phyloP scores from a whole-genome alignment of 2,113 vertebrate species.

The Ariopsis seemanni region DNA sequence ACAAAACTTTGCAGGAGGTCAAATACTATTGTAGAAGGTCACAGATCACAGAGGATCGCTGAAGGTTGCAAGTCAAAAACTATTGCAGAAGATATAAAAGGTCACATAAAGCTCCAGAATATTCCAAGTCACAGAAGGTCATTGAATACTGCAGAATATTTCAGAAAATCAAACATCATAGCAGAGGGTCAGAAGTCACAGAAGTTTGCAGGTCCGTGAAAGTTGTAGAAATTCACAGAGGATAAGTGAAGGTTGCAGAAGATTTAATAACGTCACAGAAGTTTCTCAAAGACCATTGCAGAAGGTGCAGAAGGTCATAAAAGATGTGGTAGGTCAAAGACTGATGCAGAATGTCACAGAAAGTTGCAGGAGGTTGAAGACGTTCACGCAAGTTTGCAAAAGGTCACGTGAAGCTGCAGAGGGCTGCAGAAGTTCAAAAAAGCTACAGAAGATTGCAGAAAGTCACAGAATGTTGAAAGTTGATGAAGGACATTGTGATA shows the following conservation, averaged over 20 bases:
- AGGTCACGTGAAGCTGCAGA: neutral
- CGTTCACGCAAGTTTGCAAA: neutral
- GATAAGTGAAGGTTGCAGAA: neutral
- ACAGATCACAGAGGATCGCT: neutral
- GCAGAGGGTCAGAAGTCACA: neutral
- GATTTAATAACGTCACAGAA: neutral
- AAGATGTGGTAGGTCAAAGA: neutral
- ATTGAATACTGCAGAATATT: too few relatives aligned
- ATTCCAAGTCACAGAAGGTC: neutral
- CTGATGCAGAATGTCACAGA: neutral
- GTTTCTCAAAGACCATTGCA: neutral
- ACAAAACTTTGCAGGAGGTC: neutral
- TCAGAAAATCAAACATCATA: too few relatives aligned
- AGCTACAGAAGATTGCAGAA: neutral
- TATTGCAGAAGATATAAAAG: neutral
- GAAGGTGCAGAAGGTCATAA: neutral
- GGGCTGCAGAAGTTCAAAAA: neutral
- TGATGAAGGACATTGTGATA: neutral
- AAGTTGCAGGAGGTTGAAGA: neutral
- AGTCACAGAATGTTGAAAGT: neutral
- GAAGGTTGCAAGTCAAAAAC: neutral
- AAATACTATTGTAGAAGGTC: neutral
- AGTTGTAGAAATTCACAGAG: neutral
- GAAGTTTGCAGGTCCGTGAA: neutral
- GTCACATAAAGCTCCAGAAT: too few relatives aligned